Conservation (phyloP, 2,888 invertebrate species). For the Neocrepidodera transversa region DNA sequence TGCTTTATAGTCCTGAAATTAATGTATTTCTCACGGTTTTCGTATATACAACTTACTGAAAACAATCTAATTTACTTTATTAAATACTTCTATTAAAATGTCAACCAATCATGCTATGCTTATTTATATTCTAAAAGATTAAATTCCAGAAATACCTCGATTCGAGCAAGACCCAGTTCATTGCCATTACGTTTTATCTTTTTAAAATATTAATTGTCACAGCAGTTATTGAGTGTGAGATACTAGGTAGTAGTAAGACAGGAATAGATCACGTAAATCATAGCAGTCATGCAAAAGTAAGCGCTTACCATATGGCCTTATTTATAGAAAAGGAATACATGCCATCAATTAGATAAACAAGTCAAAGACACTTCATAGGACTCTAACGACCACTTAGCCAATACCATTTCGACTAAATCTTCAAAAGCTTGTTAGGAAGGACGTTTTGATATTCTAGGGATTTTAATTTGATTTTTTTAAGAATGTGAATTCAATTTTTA, state of each 20-base stretch:
- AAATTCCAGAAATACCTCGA: constrained; percentile 17
- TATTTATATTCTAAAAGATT: constrained; percentile 8
- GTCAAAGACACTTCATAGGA: constrained; percentile 29
- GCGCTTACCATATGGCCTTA: constrained; percentile 49
- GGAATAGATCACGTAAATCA: constrained; percentile 44
- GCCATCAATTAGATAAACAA: constrained; percentile 38
- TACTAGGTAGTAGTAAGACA: constrained; percentile 37
- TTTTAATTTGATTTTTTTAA: no score
- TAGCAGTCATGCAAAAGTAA: constrained; percentile 38
- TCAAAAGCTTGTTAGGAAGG: neutral
- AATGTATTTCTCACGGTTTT: constrained; percentile 7
- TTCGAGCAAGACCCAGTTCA: constrained; percentile 15
- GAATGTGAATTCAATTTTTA: no score
- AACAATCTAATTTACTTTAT: constrained; percentile 4
- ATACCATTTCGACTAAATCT: constrained; percentile 7
- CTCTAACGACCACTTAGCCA: constrained; percentile 24
- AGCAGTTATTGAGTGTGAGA: constrained; percentile 33
- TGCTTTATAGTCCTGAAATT: no score
- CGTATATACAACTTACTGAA: neutral
- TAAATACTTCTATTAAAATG: constrained; percentile 19
- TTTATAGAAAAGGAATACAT: constrained; percentile 45
- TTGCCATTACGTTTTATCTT: constrained; percentile 31
- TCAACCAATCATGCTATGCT: constrained; percentile 19
- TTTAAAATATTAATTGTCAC: constrained; percentile 36
- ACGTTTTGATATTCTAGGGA: no score